Evolutionary conservation across 2,888 invertebrate genomes (phyloP).

Genomic region (Aelia acuminata): DNA sequence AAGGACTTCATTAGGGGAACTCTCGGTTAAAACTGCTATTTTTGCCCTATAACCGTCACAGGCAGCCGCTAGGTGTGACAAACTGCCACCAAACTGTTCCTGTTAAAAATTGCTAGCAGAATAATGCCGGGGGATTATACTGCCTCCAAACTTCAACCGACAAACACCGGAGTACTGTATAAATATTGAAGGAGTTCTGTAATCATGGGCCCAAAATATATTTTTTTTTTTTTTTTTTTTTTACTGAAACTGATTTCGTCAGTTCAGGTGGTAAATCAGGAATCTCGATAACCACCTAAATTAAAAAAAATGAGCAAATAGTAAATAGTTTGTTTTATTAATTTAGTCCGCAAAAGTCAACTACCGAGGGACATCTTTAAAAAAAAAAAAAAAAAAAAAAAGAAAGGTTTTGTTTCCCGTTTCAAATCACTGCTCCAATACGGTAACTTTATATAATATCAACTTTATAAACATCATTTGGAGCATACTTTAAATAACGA

Average conservation of each 20-base stretch:
- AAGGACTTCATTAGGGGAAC: conserved; percentile 50
- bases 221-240: not conserved
- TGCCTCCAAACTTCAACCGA: conserved; percentile 6
- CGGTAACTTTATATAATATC: no score
- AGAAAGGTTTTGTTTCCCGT: no score
- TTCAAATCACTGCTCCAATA: no score
- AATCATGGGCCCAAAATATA: not conserved
- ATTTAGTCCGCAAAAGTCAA: no score
- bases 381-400: no score
- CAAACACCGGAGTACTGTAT: conserved; percentile 26
- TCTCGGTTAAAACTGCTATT: conserved; percentile 53
- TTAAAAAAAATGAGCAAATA: no score
- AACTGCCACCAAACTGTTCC: conserved; percentile 43
- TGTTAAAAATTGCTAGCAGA: conserved; percentile 50
- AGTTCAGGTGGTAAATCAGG: not conserved
- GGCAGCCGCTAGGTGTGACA: conserved; percentile 45
- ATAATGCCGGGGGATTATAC: conserved; percentile 36
- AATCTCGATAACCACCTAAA: not conserved
- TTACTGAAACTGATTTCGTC: not conserved
- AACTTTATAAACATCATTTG: no score
- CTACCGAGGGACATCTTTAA: no score
- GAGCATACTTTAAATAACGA: no score
- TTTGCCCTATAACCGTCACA: conserved; percentile 52
- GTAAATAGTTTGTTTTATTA: no score
- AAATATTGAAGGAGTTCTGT: conserved; percentile 21